Evolutionary conservation across 2,113 vertebrate species (phyloP), one percentile per base, ranked within the genome.

Genomic region (Misgurnus anguillicaudatus): DNA sequence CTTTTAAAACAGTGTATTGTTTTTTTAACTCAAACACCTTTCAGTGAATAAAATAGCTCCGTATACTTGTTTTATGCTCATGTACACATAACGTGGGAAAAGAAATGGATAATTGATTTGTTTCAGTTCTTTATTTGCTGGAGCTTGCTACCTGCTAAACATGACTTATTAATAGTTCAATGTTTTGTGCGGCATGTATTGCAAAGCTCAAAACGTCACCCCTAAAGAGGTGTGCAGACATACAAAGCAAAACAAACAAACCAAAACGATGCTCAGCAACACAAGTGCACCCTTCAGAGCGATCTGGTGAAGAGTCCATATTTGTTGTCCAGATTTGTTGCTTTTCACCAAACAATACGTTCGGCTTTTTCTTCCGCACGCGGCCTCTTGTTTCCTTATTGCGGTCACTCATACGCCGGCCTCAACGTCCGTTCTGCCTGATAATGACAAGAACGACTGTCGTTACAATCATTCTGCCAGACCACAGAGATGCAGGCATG

Each of bases 381-480:
- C 82, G 87, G 70, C 68, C 14, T 13, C 89, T 78, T 85, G 85
- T 87, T 88, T 88, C 89, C 83, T 38, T 68, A 89, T 83, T 88
- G 87, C 89, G 82, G 86, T 87, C 89, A 87, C 82, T 93, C 91
- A 92, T 87, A 90, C 89, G 87, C 85, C 90, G 86, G 91, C 92
- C 91, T 92, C 91, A 93, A 91, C 91, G 90, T 93, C 92, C 90
- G 87, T 90, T 91, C 92, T 91, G 91, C 92, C 92, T 93, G 90
- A 91, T 89, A 91, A 93, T 91, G 90, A 93, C 90, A 93, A 93
- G 91, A 93, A 93, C 88, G 83, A 91, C 84, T 88, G 89, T 90
- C 90, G 91, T 90, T 90, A 92, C 80, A 80, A 76, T 88, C 85
- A 84, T 82, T 83, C 85, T 79, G 88, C 86, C 84, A 72, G 86